A percentile compares a stretch with the other conserved stretches of the same genome.
Evolutionary conservation across 2,113 vertebrate genomes (phyloP).

Genomic region (Varanus komodoensis): DNA sequence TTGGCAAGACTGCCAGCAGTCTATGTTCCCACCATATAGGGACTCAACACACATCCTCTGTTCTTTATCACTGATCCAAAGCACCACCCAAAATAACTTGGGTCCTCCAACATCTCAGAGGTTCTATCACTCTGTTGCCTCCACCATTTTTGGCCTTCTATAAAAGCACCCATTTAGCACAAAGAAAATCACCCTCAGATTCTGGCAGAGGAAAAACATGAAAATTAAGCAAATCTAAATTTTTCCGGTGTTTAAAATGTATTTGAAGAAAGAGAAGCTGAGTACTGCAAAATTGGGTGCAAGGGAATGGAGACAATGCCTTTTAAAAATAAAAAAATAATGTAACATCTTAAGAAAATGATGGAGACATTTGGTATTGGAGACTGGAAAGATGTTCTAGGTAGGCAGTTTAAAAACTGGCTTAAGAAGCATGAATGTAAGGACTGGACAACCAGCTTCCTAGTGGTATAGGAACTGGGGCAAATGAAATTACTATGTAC

Average conservation of each 20-base stretch:
- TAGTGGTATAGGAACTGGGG: background rate
- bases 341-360: background rate
- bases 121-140: background rate
- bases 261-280: background rate
- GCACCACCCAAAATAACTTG: background rate
- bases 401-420: background rate
- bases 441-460: background rate
- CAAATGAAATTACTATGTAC: slow-evolving; percentile 7
- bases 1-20: background rate
- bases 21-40: background rate
- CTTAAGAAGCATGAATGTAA: slow-evolving; percentile 6
- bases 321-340: background rate
- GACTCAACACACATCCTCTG: background rate
- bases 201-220: background rate
- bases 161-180: background rate
- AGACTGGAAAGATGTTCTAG: background rate
- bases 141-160: background rate
- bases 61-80: background rate
- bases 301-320: background rate
- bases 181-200: background rate
- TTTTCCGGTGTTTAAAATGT: background rate
- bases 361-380: background rate
- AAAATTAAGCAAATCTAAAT: background rate
- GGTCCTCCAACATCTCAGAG: background rate
- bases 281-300: background rate